Conservation (phyloP, 2,113 vertebrate genomes). For the Syrmaticus mikado region DNA sequence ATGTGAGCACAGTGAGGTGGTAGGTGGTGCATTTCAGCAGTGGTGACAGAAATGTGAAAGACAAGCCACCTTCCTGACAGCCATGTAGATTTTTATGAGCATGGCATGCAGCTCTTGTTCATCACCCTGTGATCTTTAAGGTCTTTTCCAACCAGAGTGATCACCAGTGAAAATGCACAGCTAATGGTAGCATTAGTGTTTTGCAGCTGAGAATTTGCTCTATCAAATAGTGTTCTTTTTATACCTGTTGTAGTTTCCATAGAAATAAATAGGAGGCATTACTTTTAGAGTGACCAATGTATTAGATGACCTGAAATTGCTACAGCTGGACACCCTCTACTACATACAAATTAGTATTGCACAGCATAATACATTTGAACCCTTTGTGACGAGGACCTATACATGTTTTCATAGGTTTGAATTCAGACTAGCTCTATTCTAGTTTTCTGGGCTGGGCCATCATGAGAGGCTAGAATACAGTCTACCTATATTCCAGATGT, state of each 20-base stretch:
- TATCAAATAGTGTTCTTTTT: background rate
- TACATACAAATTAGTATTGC: background rate
- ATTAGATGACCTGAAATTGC: background rate
- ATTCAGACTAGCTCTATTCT: background rate
- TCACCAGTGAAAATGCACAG: background rate
- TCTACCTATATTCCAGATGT: accelerated
- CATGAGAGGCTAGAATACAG: background rate
- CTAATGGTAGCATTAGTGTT: background rate
- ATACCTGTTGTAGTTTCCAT: background rate
- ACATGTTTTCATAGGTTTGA: background rate
- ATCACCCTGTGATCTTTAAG: background rate
- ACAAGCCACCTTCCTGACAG: no score
- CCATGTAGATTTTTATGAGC: no score
- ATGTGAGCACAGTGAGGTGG: no score
- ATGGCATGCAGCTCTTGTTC: no score
- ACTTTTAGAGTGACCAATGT: no score
- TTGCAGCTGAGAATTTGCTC: background rate
- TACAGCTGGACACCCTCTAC: background rate
- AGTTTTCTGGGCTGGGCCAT: background rate
- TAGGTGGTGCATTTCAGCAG: no score
- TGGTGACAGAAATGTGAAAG: no score
- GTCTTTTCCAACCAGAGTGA: no score
- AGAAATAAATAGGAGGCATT: no score
- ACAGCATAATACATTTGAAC: background rate
- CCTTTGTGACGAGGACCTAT: background rate